These are phyloP conservation scores for Mormoops blainvillei DNA, from an alignment of 2,113 vertebrate species.

Conservation along the genomic window DNA sequence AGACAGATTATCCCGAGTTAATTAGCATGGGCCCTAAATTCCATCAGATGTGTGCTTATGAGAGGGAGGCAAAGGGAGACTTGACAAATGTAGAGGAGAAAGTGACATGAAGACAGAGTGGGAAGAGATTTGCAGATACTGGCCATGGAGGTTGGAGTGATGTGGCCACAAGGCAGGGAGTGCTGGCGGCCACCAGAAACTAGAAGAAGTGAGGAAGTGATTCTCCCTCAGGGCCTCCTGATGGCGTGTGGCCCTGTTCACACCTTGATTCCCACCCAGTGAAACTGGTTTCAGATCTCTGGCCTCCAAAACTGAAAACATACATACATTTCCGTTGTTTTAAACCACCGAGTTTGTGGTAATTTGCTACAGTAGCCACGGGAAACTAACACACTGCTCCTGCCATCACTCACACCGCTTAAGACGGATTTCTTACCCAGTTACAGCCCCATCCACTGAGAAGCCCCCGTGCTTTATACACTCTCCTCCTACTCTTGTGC, in stretches of 20 bases:
- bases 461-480: fast-evolving
- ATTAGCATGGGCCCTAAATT: neutral
- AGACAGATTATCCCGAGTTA: neutral
- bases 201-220: fast-evolving
- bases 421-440: neutral
- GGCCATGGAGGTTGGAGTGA: neutral
- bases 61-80: neutral
- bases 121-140: neutral
- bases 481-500: neutral
- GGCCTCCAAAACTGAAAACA: neutral
- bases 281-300: neutral
- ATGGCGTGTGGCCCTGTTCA: neutral
- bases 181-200: neutral
- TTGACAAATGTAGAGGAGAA: neutral
- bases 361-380: neutral
- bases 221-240: neutral
- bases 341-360: neutral
- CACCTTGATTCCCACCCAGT: neutral
- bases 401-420: neutral
- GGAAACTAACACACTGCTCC: neutral
- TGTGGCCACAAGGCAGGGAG: neutral
- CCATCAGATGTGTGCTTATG: neutral
- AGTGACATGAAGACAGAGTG: neutral
- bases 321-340: neutral
- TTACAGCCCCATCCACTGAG: fast-evolving